Evolutionary conservation across 2,888 invertebrate genomes (phyloP).

Genomic region (Ormyrus rosae): DNA sequence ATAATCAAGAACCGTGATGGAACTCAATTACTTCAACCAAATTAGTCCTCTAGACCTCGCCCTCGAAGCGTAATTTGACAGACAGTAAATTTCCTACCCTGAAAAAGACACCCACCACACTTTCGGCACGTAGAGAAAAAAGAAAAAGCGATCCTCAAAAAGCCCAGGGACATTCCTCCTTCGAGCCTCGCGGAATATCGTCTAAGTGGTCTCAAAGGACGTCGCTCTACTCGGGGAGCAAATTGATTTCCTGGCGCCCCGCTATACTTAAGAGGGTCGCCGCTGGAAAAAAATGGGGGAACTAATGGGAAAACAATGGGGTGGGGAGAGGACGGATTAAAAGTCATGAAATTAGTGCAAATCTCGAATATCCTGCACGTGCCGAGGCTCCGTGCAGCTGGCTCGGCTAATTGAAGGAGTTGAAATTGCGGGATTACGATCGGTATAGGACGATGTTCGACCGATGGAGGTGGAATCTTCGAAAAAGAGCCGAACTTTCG

Average conservation of each 20-base stretch:
- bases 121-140: no score
- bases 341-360: conserved; percentile 36
- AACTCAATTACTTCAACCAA: no score
- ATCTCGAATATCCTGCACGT: background rate
- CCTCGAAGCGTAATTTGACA: no score
- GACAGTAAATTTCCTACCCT: no score
- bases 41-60: no score
- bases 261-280: conserved; percentile 38
- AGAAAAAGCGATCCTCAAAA: no score
- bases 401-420: background rate
- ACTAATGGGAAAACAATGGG: background rate
- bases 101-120: no score
- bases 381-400: background rate
- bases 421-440: no score
- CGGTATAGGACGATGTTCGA: no score
- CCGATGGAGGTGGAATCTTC: no score
- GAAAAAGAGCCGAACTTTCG: no score
- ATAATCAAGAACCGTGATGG: no score
- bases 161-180: background rate
- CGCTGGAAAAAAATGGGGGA: background rate
- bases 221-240: conserved; percentile 64
- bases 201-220: conserved; percentile 70
- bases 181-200: conserved; percentile 66
- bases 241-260: conserved; percentile 69
- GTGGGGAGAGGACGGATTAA: conserved; percentile 23